phyloP scores from a whole-genome alignment of 2,797 vertebrate genomes.

The Rhyacichthys aspro region DNA sequence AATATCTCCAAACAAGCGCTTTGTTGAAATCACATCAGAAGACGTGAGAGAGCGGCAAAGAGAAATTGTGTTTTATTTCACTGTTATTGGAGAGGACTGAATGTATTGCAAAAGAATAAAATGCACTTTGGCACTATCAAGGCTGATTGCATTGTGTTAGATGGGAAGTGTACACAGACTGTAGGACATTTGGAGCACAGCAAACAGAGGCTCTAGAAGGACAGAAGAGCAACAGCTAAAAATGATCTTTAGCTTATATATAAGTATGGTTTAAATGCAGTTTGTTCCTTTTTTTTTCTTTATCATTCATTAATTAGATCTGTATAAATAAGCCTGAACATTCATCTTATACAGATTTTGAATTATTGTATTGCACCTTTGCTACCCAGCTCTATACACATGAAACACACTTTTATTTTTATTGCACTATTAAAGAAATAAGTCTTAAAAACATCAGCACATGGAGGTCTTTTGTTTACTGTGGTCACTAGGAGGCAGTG shows the following conservation, averaged over 20 bases:
- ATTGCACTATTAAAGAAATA: neutral
- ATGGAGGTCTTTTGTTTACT: neutral
- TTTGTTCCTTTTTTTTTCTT: too few relatives aligned
- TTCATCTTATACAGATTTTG: too few relatives aligned
- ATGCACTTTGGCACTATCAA: conserved; percentile 17
- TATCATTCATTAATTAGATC: too few relatives aligned
- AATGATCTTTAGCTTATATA: too few relatives aligned
- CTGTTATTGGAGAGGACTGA: conserved; percentile 7
- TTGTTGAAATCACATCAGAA: conserved; percentile 35
- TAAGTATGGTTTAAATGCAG: too few relatives aligned
- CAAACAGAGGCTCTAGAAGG: conserved; percentile 14
- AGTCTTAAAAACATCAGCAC: too few relatives aligned
- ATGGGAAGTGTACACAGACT: neutral
- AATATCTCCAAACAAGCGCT: conserved; percentile 29
- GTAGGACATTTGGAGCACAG: conserved; percentile 13
- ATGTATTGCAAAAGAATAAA: conserved; percentile 17
- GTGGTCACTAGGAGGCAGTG: conserved; percentile 78
- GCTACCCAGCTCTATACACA: too few relatives aligned
- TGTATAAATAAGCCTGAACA: too few relatives aligned
- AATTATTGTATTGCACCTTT: too few relatives aligned
- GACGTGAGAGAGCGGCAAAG: conserved; percentile 16
- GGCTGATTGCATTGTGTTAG: conserved; percentile 5
- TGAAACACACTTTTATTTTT: too few relatives aligned
- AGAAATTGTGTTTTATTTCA: conserved; percentile 38
- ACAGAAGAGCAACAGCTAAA: conserved; percentile 10